Evolutionary conservation across 64 coral and sea anemone species (phyloP).

Genomic region (Montipora sp.): DNA sequence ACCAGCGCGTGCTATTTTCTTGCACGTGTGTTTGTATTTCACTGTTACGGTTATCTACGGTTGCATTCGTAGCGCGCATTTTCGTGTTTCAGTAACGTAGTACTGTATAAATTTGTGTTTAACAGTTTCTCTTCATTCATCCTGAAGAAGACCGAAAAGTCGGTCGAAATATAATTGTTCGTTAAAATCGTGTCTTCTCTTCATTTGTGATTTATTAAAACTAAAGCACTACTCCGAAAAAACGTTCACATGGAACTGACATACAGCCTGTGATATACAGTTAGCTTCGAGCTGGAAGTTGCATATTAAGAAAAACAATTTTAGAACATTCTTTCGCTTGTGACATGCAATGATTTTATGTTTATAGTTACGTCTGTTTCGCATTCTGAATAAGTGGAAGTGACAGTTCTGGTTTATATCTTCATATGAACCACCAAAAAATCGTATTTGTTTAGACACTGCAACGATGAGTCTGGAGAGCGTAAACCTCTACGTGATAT

Average conservation of each 20-base stretch:
- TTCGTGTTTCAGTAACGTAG: too few relatives aligned
- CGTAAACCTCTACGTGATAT: background rate
- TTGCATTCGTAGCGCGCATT: too few relatives aligned
- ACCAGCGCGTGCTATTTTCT: too few relatives aligned
- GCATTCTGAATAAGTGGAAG: background rate
- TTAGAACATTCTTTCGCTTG: background rate
- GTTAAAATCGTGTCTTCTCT: too few relatives aligned
- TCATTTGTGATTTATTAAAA: background rate
- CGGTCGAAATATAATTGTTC: too few relatives aligned
- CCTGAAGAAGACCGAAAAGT: too few relatives aligned
- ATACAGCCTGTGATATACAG: background rate
- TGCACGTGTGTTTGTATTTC: too few relatives aligned
- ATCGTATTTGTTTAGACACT: slow-evolving; percentile 42
- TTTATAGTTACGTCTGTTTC: background rate
- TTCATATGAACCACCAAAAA: background rate
- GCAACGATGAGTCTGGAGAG: background rate
- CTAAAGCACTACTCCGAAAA: background rate
- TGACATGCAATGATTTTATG: background rate
- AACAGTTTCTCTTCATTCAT: too few relatives aligned
- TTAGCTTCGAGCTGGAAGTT: too few relatives aligned
- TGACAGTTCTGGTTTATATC: background rate
- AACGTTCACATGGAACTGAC: background rate
- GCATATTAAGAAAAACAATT: background rate
- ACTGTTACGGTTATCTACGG: too few relatives aligned
- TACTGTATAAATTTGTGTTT: too few relatives aligned